Conservation (phyloP, 2,113 vertebrate species). For the Cottus gobio region DNA sequence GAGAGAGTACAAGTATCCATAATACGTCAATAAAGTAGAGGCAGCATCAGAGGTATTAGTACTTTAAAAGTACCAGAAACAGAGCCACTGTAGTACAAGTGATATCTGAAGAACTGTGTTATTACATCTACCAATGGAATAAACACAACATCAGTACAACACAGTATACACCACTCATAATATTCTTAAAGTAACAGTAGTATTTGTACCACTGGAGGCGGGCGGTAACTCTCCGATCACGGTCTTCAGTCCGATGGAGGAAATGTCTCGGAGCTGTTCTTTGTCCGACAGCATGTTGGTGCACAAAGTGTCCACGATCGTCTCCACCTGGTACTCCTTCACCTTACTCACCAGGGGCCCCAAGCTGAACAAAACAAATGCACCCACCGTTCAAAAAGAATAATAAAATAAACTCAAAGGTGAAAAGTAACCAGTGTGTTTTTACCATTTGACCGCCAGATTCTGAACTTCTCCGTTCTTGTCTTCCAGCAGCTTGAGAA, state of each 20-base stretch:
- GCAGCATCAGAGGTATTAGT: background rate
- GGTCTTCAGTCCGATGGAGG: conserved; percentile 98
- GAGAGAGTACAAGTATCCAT: background rate
- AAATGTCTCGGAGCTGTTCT: conserved; percentile 97
- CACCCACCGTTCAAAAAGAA: conserved; percentile 3
- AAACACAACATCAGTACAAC: background rate
- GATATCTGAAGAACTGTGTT: background rate
- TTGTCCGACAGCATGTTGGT: conserved; percentile 99
- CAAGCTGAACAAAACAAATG: conserved; percentile 83
- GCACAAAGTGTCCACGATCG: conserved; percentile 98
- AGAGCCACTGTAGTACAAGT: background rate
- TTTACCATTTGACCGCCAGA: conserved; percentile 97
- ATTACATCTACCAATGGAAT: background rate
- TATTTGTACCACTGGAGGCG: conserved; percentile 90
- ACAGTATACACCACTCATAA: background rate
- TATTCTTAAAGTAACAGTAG: background rate
- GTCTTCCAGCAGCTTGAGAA: conserved; percentile 97
- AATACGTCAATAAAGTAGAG: too few species aligned
- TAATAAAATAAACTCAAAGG: background rate
- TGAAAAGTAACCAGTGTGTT: too few species aligned
- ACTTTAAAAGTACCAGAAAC: background rate
- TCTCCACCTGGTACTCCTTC: conserved; percentile 99
- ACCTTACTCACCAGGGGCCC: conserved; percentile 98
- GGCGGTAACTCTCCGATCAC: conserved; percentile 99
- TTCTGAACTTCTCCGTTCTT: conserved; percentile 99